Percentiles rank a stretch among this genome's conserved stretches.
Conservation (phyloP, 2,888 invertebrate species). For the Yponomeuta plumbellus region DNA sequence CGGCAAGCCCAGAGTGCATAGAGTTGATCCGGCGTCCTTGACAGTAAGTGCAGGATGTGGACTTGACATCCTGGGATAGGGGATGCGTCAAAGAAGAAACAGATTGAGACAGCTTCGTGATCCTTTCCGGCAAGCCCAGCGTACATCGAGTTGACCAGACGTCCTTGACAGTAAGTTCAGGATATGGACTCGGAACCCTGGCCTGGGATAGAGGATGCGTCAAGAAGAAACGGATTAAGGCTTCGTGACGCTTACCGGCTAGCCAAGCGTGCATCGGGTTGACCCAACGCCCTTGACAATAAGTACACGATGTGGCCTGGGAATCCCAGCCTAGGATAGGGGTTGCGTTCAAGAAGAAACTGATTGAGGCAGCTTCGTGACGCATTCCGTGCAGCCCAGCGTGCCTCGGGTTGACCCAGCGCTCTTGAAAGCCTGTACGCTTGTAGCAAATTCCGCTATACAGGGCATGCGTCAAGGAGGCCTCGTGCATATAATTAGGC, state of each 20-base stretch:
- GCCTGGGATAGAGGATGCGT: too few relatives aligned
- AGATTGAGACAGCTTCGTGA: conserved; percentile 40
- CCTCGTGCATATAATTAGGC: too few relatives aligned
- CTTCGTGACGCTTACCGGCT: too few relatives aligned
- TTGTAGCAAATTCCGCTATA: too few relatives aligned
- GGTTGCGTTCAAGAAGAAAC: too few relatives aligned
- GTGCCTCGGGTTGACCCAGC: background rate
- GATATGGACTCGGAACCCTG: too few relatives aligned
- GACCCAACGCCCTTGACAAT: background rate
- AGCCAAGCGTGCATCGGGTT: too few relatives aligned
- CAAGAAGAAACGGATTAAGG: too few relatives aligned
- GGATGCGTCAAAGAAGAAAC: background rate
- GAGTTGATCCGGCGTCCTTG: background rate
- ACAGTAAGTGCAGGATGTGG: background rate
- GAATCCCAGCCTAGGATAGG: background rate
- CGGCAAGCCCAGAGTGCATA: conserved; percentile 50
- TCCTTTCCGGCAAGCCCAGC: conserved; percentile 56
- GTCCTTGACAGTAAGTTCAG: background rate
- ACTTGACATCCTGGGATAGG: too few relatives aligned
- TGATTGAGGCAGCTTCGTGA: too few relatives aligned
- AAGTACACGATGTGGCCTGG: background rate
- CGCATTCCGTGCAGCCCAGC: too few relatives aligned
- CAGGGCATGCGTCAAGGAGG: too few relatives aligned
- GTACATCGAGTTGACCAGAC: conserved; percentile 28
- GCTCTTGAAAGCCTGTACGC: background rate